Percentiles rank a stretch among this genome's conserved stretches.
Evolutionary conservation across 2,113 vertebrate genomes (phyloP).

Genomic region (Tringa solitaria): DNA sequence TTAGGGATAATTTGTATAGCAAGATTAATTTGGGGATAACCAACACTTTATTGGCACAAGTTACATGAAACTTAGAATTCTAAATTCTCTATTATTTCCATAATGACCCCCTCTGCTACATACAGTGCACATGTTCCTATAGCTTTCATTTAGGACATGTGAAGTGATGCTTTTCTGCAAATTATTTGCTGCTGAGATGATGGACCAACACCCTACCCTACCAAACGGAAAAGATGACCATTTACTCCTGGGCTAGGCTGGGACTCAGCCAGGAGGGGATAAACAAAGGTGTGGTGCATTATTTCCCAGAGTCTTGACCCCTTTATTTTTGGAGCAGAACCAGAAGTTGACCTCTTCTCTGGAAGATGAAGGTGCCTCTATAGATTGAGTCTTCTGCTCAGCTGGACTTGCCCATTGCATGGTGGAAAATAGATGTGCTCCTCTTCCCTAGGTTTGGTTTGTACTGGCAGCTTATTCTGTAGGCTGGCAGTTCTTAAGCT

Average conservation of each 20-base stretch:
- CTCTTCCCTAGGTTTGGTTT: not conserved
- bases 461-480: not conserved
- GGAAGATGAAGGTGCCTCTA: not conserved
- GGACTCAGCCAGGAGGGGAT: not conserved
- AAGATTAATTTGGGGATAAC: slow-evolving; percentile 10
- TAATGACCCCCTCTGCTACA: not conserved
- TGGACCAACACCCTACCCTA: not conserved
- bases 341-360: not conserved
- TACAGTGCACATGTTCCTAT: not conserved
- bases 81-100: not conserved
- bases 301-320: not conserved
- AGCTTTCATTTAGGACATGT: not conserved
- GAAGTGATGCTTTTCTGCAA: not conserved
- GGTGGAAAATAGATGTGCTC: not conserved
- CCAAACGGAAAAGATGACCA: not conserved
- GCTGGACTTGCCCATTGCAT: not conserved
- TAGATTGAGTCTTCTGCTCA: not conserved
- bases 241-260: not conserved
- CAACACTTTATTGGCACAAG: not conserved
- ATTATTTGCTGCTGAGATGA: not conserved
- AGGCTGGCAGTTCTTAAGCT: not conserved
- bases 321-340: not conserved
- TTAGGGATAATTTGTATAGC: slow-evolving; percentile 10
- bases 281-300: not conserved
- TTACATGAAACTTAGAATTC: not conserved